phyloP scores from a whole-genome alignment of 2,888 invertebrate species.

The Conomelus anceps region DNA sequence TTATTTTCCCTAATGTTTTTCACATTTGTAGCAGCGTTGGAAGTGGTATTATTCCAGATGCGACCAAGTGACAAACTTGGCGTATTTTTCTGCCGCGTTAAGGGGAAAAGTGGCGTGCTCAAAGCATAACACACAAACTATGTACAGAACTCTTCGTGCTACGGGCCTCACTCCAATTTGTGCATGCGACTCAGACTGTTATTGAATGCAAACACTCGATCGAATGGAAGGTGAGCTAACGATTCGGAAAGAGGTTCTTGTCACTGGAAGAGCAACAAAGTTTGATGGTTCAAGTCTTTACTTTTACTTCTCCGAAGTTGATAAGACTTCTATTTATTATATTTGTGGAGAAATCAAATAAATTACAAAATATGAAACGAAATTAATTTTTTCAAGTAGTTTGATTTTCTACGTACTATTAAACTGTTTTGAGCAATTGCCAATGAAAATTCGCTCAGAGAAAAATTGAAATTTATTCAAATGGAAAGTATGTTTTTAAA shows the following conservation, averaged over 20 bases:
- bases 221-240: no score
- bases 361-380: no score
- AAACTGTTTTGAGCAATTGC: no score
- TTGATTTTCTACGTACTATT: no score
- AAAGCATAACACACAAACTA: not conserved
- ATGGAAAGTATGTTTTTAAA: no score
- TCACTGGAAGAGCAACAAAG: not conserved
- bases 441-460: no score
- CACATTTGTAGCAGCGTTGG: not conserved
- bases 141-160: not conserved
- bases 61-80: not conserved
- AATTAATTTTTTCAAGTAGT: no score
- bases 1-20: not conserved
- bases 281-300: no score
- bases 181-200: not conserved
- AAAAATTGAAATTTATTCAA: no score
- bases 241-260: not conserved
- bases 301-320: no score
- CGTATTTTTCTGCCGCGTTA: not conserved
- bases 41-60: not conserved
- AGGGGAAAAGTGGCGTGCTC: not conserved
- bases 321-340: no score
- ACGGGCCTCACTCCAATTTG: not conserved
- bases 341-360: no score
- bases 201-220: not conserved